Base-by-base conservation (phyloP, 2,888 invertebrate species). In the Tryphoninae sp. region DNA sequence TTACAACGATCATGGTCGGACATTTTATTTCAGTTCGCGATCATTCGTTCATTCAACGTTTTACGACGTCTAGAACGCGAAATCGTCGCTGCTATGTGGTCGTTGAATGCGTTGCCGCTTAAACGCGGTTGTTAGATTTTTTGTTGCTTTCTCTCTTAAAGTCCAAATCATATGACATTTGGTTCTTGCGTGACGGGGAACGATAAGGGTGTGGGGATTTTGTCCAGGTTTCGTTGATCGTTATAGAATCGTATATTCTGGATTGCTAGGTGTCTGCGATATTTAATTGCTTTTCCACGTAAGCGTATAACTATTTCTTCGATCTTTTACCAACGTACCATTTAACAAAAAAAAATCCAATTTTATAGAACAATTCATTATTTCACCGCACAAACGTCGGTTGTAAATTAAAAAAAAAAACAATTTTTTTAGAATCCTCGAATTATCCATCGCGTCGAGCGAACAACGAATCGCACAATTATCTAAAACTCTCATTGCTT, bases 1-100 rank as follows among this genome's bases (percentile, higher is more conserved):
- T 77, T 68, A 58, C 42, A 61, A 73, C n/a, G 16, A 59, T 72
- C 16, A 9, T 51, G 16, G 58, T 45, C 59, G 26, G 19, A 72
- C 11, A 73, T 68, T 61, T 67, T 58, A 67, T 51, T 73, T 62
- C 19, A n/a, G 49, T 33, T 19, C 4, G 19, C 33, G n/a, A 13
- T 23, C 49, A 8, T 45, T 53, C 2, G 7, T 40, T 59, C 33
- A 26, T 68, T 68, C 45, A 19, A 2, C 13, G 1, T 76, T 72
- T 72, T 45, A 59, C 16, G 45, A 45, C 8, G 7, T 59, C 65
- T 42, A 6, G 16, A 40, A 55, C 55, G 22, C 45, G 23, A 62
- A 19, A 58, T 55, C 19, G 19, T 16, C n/a, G 19, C 33, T 6
- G 26, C 19, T 9, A 16, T 22, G 11, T 13, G 33, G 33, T 33